Evolutionary conservation across 2,113 vertebrate species (phyloP).

Genomic region (Oryzias celebensis): DNA sequence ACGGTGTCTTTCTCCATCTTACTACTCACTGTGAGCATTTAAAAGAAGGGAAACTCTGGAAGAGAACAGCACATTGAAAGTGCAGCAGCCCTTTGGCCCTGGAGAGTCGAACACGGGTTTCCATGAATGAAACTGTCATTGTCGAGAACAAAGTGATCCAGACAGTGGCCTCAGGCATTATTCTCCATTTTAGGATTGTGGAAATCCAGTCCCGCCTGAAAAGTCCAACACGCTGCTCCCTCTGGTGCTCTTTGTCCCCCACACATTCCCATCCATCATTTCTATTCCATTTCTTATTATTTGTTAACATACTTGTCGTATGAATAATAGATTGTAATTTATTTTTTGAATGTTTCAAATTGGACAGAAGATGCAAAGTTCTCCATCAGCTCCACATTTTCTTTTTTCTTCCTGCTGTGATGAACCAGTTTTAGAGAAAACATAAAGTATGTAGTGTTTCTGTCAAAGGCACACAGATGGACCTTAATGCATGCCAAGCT

Average conservation of each 20-base stretch:
- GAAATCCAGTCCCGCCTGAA: conserved; percentile 30
- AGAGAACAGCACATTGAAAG: conserved; percentile 33
- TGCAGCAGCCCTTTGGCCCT: conserved; percentile 32
- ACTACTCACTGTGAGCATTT: not conserved
- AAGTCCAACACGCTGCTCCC: conserved; percentile 13
- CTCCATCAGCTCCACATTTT: conserved; percentile 2
- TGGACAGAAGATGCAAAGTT: conserved; percentile 4
- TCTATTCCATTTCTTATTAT: conserved; percentile 20
- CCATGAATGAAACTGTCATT: conserved; percentile 63
- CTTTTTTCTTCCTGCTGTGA: conserved; percentile 4
- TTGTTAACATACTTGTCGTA: not conserved
- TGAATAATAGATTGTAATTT: conserved; percentile 13
- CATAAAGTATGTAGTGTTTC: conserved; percentile 53
- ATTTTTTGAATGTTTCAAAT: conserved; percentile 6
- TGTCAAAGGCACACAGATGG: conserved; percentile 73
- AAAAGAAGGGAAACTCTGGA: conserved; percentile 31
- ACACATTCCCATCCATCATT: conserved; percentile 6
- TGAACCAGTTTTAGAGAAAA: conserved; percentile 30
- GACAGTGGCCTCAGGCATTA: conserved; percentile 47
- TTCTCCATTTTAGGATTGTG: conserved; percentile 50
- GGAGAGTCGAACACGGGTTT: conserved; percentile 44
- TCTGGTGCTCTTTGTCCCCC: conserved; percentile 10
- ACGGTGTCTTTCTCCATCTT: not conserved
- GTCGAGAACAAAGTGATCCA: conserved; percentile 66
- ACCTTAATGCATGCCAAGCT: conserved; percentile 68